Conservation (phyloP, 23 tunicate species). For the Styela clava region DNA sequence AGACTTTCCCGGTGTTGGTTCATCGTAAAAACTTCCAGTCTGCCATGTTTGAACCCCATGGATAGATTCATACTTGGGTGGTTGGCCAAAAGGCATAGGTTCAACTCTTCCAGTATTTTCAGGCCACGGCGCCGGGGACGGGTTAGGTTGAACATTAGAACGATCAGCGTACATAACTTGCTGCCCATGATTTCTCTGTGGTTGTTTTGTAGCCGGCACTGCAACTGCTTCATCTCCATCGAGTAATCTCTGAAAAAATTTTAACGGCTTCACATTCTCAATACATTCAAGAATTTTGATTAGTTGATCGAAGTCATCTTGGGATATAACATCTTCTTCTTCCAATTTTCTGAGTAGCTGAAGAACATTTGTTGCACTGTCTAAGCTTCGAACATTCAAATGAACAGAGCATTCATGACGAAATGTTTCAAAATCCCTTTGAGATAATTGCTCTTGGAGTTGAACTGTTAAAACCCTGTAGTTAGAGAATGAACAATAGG, state of each 20-base stretch:
- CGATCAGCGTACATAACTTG: constrained; percentile 10
- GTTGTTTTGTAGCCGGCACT: constrained; percentile 17
- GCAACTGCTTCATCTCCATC: constrained; percentile 28
- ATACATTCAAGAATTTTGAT: constrained; percentile 1
- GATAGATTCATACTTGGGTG: not conserved
- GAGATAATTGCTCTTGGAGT: constrained; percentile 27
- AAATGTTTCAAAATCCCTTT: constrained; percentile 19
- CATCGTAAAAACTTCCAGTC: not conserved
- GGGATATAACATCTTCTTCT: constrained; percentile 21
- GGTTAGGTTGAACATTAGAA: not conserved
- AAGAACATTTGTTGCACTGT: constrained; percentile 3
- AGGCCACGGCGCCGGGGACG: not conserved
- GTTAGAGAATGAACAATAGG: not conserved
- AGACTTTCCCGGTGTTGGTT: not conserved
- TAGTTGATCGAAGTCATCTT: not conserved
- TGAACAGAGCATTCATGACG: constrained; percentile 19
- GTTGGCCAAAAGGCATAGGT: not conserved
- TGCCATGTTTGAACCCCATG: not conserved
- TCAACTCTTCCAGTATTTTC: constrained; percentile 7
- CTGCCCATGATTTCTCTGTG: not conserved
- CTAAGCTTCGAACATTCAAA: constrained; percentile 12
- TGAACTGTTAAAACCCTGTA: constrained; percentile 28
- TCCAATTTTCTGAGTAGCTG: constrained; percentile 17
- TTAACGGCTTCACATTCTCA: constrained; percentile 26
- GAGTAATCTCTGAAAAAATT: constrained; percentile 20